Percentiles rank a stretch among this genome's conserved stretches.
Conservation (phyloP, 2,888 invertebrate species). For the Dexiosoma caninum region DNA sequence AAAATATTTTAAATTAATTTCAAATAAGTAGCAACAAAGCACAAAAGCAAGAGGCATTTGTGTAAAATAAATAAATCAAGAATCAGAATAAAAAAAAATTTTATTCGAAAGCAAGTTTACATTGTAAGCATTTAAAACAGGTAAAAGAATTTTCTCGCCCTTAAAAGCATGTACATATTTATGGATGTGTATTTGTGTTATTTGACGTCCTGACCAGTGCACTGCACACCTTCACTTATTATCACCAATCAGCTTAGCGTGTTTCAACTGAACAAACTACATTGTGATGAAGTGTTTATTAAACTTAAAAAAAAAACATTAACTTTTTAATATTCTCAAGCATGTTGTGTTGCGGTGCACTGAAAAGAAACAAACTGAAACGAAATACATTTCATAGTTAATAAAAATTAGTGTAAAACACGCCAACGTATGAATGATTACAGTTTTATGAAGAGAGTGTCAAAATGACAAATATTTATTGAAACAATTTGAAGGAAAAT, state of each 20-base stretch:
- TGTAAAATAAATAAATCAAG: no score
- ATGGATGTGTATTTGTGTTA: neutral
- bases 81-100: no score
- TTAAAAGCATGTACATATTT: no score
- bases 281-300: conserved; percentile 35
- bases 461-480: neutral
- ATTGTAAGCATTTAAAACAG: no score
- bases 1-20: no score
- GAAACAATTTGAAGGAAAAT: neutral
- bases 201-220: neutral
- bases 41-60: no score
- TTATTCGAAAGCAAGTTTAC: no score
- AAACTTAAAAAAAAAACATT: neutral
- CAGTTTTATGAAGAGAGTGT: neutral
- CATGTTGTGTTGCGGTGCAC: neutral
- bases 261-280: neutral
- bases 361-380: no score
- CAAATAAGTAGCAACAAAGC: no score
- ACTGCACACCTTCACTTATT: no score
- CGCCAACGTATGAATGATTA: neutral
- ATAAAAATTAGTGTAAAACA: conserved; percentile 6
- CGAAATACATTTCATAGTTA: neutral
- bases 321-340: neutral
- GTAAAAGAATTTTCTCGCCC: neutral
- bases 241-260: neutral